Conservation (phyloP, 2,797 vertebrate species). For the Acipenser transmontanus region DNA sequence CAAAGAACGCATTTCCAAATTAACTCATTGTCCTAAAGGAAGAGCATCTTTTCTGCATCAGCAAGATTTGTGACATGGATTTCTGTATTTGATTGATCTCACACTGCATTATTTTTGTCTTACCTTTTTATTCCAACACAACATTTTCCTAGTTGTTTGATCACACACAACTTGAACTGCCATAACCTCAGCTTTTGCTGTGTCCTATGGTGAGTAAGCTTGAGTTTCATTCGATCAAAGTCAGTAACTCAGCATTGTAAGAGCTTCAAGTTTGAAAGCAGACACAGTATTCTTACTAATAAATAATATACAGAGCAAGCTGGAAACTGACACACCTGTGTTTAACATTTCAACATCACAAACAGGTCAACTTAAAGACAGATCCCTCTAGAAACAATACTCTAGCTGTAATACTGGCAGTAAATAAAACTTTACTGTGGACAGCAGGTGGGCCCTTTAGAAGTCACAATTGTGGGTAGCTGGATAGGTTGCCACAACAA, state of each 20-base stretch:
- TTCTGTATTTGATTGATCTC: slow-evolving; percentile 71
- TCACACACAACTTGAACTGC: slow-evolving; percentile 72
- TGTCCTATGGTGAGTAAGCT: slow-evolving; percentile 74
- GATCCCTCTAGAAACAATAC: too few relatives aligned
- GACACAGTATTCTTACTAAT: too few relatives aligned
- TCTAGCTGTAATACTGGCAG: too few relatives aligned
- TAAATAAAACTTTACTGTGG: too few relatives aligned
- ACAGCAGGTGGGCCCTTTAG: too few relatives aligned
- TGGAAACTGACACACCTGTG: too few relatives aligned
- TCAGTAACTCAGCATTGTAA: slow-evolving; percentile 66
- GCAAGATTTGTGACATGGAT: slow-evolving; percentile 67
- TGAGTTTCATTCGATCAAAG: slow-evolving; percentile 63
- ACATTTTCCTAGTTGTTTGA: slow-evolving; percentile 75
- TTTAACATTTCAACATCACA: too few relatives aligned
- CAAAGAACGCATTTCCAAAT: slow-evolving; percentile 81
- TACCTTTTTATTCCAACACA: slow-evolving; percentile 69
- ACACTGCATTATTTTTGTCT: slow-evolving; percentile 73
- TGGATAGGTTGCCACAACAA: too few relatives aligned
- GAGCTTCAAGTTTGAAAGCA: slow-evolving; percentile 1
- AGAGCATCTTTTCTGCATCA: slow-evolving; percentile 68
- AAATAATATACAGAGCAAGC: too few relatives aligned
- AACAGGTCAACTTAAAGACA: too few relatives aligned
- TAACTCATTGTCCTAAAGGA: slow-evolving; percentile 79
- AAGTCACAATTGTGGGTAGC: too few relatives aligned
- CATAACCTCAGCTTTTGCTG: slow-evolving; percentile 71